Percentiles rank a stretch among this genome's conserved stretches.
Conservation (phyloP, 2,113 vertebrate species). For the Brachionichthys hirsutus region DNA sequence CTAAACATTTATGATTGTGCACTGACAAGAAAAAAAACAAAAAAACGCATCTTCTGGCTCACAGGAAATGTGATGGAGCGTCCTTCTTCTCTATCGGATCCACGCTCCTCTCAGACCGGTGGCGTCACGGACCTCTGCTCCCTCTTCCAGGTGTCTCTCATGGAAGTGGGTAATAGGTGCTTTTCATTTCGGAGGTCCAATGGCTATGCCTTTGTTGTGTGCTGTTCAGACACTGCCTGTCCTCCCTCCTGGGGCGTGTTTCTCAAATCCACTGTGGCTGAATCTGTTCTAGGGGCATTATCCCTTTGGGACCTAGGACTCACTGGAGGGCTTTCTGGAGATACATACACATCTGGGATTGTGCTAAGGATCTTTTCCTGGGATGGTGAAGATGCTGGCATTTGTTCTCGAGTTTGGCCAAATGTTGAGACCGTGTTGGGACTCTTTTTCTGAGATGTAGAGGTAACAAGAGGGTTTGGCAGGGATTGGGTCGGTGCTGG, state of each 20-base stretch:
- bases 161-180: conserved; percentile 52
- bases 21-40: too few relatives aligned
- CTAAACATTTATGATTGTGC: too few relatives aligned
- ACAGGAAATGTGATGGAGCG: too few relatives aligned
- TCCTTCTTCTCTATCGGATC: neutral
- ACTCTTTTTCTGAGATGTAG: conserved; percentile 22
- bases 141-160: conserved; percentile 12
- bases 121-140: conserved; percentile 24
- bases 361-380: conserved; percentile 30
- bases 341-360: conserved; percentile 6
- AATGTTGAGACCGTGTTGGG: conserved; percentile 3
- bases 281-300: conserved; percentile 3
- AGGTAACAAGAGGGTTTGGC: conserved; percentile 16
- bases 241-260: conserved; percentile 51
- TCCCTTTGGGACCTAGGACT: conserved; percentile 25
- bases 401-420: conserved; percentile 32
- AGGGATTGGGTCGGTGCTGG: conserved; percentile 2
- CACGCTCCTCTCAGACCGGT: conserved; percentile 14
- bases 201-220: conserved; percentile 65
- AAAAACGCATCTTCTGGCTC: too few relatives aligned
- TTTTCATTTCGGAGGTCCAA: conserved; percentile 79
- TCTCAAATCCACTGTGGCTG: conserved; percentile 18
- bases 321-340: conserved; percentile 6
- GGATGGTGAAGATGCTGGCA: conserved; percentile 17
- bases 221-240: conserved; percentile 52